Conservation (phyloP, 2,888 invertebrate species). For the Lasioglossum villosulum region DNA sequence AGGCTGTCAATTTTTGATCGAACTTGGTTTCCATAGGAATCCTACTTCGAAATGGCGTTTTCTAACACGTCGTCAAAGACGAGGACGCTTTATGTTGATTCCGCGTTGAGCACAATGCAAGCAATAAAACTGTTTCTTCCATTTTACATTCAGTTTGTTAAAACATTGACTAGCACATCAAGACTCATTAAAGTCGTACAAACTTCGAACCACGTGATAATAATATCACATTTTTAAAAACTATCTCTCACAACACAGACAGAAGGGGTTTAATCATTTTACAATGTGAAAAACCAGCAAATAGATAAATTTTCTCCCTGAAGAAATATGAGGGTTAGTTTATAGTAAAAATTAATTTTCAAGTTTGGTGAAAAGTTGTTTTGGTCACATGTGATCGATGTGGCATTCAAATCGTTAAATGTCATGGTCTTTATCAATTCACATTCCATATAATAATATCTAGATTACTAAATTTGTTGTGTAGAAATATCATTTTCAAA, state of each 20-base stretch:
- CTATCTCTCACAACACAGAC: neutral
- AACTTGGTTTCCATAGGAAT: constrained; percentile 45
- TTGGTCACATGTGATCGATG: neutral
- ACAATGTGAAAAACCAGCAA: too few species aligned
- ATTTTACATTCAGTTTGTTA: neutral
- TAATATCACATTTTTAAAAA: neutral
- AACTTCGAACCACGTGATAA: neutral
- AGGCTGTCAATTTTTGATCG: constrained; percentile 65
- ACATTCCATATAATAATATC: neutral
- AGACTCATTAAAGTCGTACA: too few species aligned
- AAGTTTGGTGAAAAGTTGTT: neutral
- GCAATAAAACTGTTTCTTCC: neutral
- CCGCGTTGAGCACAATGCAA: neutral
- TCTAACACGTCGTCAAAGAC: constrained; percentile 40
- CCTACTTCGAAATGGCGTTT: constrained; percentile 32
- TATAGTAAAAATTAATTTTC: neutral
- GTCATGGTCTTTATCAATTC: neutral
- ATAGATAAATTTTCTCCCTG: neutral
- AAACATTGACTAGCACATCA: too few species aligned
- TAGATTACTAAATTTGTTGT: neutral
- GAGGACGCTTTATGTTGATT: constrained; percentile 1
- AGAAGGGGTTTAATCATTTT: neutral
- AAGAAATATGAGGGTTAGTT: neutral
- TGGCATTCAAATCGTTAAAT: neutral
- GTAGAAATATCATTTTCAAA: neutral